A percentile compares a stretch with the other conserved stretches of the same genome.
Evolutionary conservation across 2,113 vertebrate species (phyloP).

Genomic region (Pomatostomus ruficeps): DNA sequence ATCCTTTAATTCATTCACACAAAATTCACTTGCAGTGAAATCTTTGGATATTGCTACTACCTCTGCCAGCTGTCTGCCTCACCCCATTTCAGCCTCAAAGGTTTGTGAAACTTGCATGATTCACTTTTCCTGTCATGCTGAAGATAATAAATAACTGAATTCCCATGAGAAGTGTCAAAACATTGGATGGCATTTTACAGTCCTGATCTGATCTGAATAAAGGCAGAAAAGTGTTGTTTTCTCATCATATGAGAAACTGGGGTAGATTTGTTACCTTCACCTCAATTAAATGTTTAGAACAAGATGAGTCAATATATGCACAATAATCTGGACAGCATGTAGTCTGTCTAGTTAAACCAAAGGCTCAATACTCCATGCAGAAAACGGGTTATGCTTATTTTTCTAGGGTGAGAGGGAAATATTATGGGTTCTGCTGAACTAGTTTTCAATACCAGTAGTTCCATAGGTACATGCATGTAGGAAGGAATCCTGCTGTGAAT

Average conservation of each 20-base stretch:
- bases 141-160: not conserved
- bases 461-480: not conserved
- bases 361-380: not conserved
- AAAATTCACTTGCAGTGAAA: not conserved
- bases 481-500: not conserved
- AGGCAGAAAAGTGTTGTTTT: not conserved
- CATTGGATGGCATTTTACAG: not conserved
- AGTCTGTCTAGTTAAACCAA: not conserved
- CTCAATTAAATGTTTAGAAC: not conserved
- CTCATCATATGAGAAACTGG: not conserved
- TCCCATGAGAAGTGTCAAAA: not conserved
- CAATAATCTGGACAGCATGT: not conserved
- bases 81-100: not conserved
- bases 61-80: not conserved
- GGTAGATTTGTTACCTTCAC: not conserved
- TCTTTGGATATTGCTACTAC: not conserved
- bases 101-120: not conserved
- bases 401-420: not conserved
- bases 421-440: not conserved
- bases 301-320: not conserved
- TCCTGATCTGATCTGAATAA: not conserved
- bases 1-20: not conserved
- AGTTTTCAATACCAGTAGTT: not conserved
- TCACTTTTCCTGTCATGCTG: not conserved
- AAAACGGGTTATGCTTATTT: not conserved